Base-by-base conservation (phyloP, 1,140 invertebrate genomes). In the Dinothrombium tinctorium region DNA sequence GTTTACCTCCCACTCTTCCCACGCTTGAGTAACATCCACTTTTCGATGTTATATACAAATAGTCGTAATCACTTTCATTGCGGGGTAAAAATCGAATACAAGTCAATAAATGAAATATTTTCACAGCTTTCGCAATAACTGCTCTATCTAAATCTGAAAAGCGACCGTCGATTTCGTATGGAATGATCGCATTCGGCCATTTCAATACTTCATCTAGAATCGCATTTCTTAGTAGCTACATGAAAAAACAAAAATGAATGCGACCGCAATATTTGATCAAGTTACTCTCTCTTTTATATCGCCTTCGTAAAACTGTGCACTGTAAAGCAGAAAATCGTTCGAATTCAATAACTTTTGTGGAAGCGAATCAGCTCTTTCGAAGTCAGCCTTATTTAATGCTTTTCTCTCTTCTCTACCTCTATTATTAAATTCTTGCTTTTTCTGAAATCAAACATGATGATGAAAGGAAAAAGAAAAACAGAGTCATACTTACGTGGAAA, bases 21-120 rank as follows among this genome's bases (percentile, higher is more conserved):
- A 48, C 44, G 20, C 25, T 22, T 9, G 47, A 48, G 6, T 21
- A 21, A 17, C 41, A 42, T 20, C 41, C 41, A 15, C 29, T 15
- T n/a, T 29, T 29, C 7, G 39, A 29, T 9, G 19, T 20, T 20
- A 40, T 40, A 23, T 40, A 29, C 8, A 40, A 11, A 31, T 40
- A 40, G 32, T 29, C 28, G 7, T 6, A 19, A 21, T 40, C 33
- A 2, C 60, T 47, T 11, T 48, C 45, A 1, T 52, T 54, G 24
- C 54, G 45, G n/a, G 53, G 53, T 6, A 50, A 47, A 46, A 62
- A 64, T 21, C 48, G 48, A 24, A 65, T 51, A 41, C 62, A 65
- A 7, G 60, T 60, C 2, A 7, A 4, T 9, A 22, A n/a, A 36
- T 36, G 33, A 21, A 22, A 36, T 5, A 22, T 43, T 15, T 7